phyloP scores from a whole-genome alignment of 2,888 invertebrate species.

The Strigamia maritima region DNA sequence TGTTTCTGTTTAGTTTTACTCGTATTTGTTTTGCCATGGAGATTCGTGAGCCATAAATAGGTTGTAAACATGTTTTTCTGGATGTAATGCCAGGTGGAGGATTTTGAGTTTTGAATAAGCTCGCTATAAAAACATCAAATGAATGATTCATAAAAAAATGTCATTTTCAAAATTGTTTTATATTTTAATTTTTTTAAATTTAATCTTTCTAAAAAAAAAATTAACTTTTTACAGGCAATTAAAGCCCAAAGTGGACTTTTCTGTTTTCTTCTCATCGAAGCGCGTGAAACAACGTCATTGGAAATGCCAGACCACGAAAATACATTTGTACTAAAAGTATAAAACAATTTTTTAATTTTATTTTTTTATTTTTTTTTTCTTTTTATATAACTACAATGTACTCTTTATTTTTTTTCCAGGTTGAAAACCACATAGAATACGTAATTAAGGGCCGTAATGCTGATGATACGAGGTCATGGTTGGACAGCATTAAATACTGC shows the following conservation, averaged over 20 bases:
- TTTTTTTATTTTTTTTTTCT: background rate
- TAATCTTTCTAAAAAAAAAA: too few relatives aligned
- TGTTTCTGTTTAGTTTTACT: too few relatives aligned
- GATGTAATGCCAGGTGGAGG: too few relatives aligned
- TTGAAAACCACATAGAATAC: constrained; percentile 89
- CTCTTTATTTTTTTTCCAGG: constrained; percentile 55
- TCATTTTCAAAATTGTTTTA: too few relatives aligned
- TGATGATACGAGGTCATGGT: constrained; percentile 89
- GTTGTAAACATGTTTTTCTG: too few relatives aligned
- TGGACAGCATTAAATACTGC: constrained; percentile 81
- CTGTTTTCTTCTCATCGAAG: constrained; percentile 90
- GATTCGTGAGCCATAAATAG: too few relatives aligned
- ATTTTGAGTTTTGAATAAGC: too few relatives aligned
- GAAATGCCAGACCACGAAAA: constrained; percentile 98
- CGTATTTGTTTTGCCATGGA: too few relatives aligned
- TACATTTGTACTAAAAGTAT: constrained; percentile 84
- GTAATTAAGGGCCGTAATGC: constrained; percentile 89
- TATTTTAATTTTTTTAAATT: constrained; percentile 7
- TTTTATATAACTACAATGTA: background rate
- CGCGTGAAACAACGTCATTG: constrained; percentile 87
- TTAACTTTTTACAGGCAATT: too few relatives aligned
- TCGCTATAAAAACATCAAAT: too few relatives aligned
- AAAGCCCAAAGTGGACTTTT: constrained; percentile 88
- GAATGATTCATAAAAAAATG: too few relatives aligned
- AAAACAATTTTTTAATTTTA: too few relatives aligned